Evolutionary conservation across 2,113 vertebrate species (phyloP).

Genomic region (Channa maculata): DNA sequence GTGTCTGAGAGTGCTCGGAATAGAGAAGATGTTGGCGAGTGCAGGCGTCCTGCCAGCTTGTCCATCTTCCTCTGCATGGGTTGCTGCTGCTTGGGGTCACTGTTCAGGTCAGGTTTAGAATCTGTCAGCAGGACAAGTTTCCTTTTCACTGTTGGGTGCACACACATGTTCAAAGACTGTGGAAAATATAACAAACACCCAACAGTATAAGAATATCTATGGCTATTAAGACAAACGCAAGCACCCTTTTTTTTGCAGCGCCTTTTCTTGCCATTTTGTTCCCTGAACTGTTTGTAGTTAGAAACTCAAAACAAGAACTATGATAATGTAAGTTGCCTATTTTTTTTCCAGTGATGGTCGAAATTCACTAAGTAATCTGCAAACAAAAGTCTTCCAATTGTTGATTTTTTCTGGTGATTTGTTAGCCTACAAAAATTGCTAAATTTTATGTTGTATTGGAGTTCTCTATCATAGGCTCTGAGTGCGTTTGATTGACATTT

Average conservation of each 20-base stretch:
- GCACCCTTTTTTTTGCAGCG: slow-evolving; percentile 34
- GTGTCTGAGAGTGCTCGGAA: slow-evolving; percentile 58
- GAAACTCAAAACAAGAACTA: background rate
- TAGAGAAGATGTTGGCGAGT: slow-evolving; percentile 66
- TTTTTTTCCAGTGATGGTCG: background rate
- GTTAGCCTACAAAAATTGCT: too few species aligned
- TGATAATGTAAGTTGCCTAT: background rate
- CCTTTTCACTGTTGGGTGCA: slow-evolving; percentile 58
- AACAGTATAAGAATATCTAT: slow-evolving; percentile 36
- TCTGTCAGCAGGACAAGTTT: slow-evolving; percentile 70
- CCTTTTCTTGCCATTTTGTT: slow-evolving; percentile 8
- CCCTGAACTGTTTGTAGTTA: slow-evolving; percentile 5
- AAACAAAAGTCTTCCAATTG: too few species aligned
- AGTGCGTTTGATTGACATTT: too few species aligned
- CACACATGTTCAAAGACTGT: slow-evolving; percentile 44
- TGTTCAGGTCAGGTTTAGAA: slow-evolving; percentile 71
- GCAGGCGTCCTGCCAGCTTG: slow-evolving; percentile 69
- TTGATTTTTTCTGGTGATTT: too few species aligned
- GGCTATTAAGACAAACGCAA: background rate
- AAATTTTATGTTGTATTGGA: too few species aligned
- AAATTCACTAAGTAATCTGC: background rate
- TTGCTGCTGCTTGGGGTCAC: slow-evolving; percentile 69
- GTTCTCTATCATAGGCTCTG: too few species aligned
- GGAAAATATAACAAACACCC: slow-evolving; percentile 38
- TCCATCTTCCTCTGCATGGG: slow-evolving; percentile 73